Evolutionary conservation across 2,797 vertebrate genomes (phyloP).

Genomic region (Halcyon chelicuti): DNA sequence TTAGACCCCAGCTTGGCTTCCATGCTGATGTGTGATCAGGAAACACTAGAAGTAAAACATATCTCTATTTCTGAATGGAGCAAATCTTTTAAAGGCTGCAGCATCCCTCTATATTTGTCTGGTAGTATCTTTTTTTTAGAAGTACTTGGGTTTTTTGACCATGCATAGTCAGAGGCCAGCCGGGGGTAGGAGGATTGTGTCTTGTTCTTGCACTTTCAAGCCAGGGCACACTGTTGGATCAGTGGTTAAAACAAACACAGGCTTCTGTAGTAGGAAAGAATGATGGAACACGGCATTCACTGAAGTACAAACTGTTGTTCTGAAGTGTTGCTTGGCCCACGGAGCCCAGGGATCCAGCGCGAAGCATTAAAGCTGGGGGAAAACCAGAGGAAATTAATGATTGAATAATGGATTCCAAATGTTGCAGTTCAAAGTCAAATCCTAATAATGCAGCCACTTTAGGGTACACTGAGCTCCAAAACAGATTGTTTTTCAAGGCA

Average conservation of each 20-base stretch:
- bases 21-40: background rate
- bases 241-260: background rate
- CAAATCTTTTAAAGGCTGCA: background rate
- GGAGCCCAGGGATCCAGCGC: constrained; percentile 1
- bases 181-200: fast-evolving
- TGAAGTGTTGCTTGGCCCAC: constrained; percentile 18
- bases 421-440: constrained; percentile 74
- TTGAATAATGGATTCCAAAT: constrained; percentile 81
- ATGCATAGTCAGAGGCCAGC: background rate
- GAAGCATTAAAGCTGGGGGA: constrained; percentile 51
- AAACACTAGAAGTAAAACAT: background rate
- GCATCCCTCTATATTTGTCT: background rate
- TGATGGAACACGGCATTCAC: background rate
- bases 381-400: constrained; percentile 78
- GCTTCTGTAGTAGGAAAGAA: constrained; percentile 40
- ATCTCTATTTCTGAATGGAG: background rate
- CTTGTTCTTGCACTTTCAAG: background rate
- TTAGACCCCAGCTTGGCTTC: background rate
- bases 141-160: background rate
- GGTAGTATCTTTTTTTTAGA: background rate
- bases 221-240: constrained; percentile 15
- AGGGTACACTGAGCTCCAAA: constrained; percentile 52
- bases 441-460: constrained; percentile 60
- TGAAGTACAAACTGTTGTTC: constrained; percentile 20
- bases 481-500: constrained; percentile 72